Evolutionary conservation across 2,888 invertebrate genomes (phyloP).

Genomic region (Trachelus tabidus): DNA sequence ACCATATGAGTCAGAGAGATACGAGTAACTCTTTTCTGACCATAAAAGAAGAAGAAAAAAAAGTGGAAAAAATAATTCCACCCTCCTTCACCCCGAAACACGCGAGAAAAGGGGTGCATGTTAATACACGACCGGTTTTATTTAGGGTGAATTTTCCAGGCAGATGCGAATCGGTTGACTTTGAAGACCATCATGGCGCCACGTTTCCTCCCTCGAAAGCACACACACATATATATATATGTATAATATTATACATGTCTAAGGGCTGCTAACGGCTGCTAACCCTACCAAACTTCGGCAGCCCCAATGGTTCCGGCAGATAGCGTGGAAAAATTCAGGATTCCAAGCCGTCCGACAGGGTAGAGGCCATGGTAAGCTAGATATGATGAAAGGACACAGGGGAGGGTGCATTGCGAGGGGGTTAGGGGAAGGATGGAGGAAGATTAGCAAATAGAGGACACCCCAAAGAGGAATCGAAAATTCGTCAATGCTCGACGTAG

Average conservation of each 20-base stretch:
- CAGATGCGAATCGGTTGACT: slow-evolving; percentile 15
- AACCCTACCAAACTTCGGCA: neutral
- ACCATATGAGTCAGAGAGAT: neutral
- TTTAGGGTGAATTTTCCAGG: slow-evolving; percentile 13
- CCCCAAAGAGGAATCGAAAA: slow-evolving; percentile 3
- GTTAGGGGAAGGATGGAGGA: neutral
- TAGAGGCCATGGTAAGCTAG: neutral
- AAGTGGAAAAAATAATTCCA: neutral
- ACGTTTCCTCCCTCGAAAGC: neutral
- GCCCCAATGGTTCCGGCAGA: neutral
- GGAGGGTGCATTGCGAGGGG: neutral
- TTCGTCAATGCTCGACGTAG: neutral
- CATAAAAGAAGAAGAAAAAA: neutral
- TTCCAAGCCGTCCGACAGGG: neutral
- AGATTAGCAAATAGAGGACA: slow-evolving; percentile 7
- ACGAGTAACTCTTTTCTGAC: neutral
- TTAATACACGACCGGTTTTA: slow-evolving; percentile 35
- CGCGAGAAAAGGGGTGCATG: slow-evolving; percentile 37
- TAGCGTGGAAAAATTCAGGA: neutral
- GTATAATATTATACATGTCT: neutral
- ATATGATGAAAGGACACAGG: neutral
- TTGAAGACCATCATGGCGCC: neutral
- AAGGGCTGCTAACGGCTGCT: neutral
- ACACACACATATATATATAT: neutral
- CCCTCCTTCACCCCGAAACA: neutral